phyloP scores from a whole-genome alignment of 2,113 vertebrate species.

The Chaetodon auriga region DNA sequence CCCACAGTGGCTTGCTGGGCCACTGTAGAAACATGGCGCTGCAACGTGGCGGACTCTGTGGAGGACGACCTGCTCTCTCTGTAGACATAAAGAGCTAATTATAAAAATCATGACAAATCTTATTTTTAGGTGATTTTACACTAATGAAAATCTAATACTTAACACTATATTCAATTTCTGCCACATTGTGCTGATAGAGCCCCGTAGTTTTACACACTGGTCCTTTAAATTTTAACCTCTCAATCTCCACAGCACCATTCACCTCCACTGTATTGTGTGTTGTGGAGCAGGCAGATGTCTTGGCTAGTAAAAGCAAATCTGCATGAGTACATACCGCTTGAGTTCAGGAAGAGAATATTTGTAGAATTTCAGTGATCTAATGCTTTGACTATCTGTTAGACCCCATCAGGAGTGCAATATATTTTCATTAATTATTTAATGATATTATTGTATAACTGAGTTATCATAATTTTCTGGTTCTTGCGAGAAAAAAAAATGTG shows the following conservation, averaged over 20 bases:
- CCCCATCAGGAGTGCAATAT: background rate
- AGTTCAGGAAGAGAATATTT: background rate
- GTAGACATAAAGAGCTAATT: too few relatives aligned
- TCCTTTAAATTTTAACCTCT: background rate
- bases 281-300: background rate
- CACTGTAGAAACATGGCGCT: too few relatives aligned
- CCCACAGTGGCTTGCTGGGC: too few relatives aligned
- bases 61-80: too few relatives aligned
- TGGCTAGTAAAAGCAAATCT: background rate
- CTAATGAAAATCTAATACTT: too few relatives aligned
- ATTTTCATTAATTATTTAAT: background rate
- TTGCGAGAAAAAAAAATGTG: background rate
- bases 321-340: background rate
- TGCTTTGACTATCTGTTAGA: background rate
- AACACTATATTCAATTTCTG: too few relatives aligned
- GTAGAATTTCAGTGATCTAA: background rate
- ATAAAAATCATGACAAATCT: too few relatives aligned
- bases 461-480: slow-evolving; percentile 5
- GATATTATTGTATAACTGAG: background rate
- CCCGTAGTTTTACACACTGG: too few relatives aligned
- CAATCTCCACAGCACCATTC: background rate
- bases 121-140: too few relatives aligned
- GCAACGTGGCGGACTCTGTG: too few relatives aligned
- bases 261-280: background rate
- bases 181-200: too few relatives aligned